Percentiles rank a stretch among this genome's conserved stretches.
These are phyloP conservation scores for Liparis tanakae DNA, from an alignment of 2,797 vertebrate species.

Conservation along the genomic window DNA sequence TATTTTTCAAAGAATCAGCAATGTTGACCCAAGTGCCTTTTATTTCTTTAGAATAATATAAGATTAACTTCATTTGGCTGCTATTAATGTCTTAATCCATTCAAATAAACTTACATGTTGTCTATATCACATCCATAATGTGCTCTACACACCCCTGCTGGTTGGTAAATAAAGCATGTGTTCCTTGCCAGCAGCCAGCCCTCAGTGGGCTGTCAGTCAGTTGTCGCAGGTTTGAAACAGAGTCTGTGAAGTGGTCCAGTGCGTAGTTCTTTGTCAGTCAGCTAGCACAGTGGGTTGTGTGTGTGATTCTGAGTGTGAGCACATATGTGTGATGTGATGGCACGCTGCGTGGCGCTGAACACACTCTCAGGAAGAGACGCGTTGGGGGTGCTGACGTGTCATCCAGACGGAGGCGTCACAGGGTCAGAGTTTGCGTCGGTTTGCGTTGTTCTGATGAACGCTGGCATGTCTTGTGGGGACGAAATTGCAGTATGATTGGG, in stretches of 20 bases:
- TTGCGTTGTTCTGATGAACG: constrained; percentile 71
- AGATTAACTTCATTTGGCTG: constrained; percentile 8
- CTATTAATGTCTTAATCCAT: constrained; percentile 44
- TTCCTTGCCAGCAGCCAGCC: constrained; percentile 63
- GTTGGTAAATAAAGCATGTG: constrained; percentile 75
- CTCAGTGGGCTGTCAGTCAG: constrained; percentile 77
- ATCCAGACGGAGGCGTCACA: constrained; percentile 68
- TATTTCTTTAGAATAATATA: constrained; percentile 21
- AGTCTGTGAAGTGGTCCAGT: constrained; percentile 72
- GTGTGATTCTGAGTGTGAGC: constrained; percentile 17
- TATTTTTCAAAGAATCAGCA: too few relatives aligned
- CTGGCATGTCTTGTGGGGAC: constrained; percentile 63
- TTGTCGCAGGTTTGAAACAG: constrained; percentile 67
- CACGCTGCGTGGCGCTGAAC: constrained; percentile 44
- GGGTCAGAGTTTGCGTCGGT: constrained; percentile 77
- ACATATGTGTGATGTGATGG: constrained; percentile 19
- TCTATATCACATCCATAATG: constrained; percentile 39
- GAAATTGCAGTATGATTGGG: constrained; percentile 60
- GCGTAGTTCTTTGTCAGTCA: constrained; percentile 75
- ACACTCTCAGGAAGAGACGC: constrained; percentile 30
- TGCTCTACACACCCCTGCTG: constrained; percentile 61
- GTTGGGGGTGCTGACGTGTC: constrained; percentile 53
- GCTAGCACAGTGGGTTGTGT: constrained; percentile 43
- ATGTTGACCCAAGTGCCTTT: too few relatives aligned
- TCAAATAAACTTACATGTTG: constrained; percentile 48